A percentile compares a stretch with the other conserved stretches of the same genome.
These are phyloP conservation scores for Gallinago media DNA, from an alignment of 2,113 vertebrate genomes.

Conservation along the genomic window DNA sequence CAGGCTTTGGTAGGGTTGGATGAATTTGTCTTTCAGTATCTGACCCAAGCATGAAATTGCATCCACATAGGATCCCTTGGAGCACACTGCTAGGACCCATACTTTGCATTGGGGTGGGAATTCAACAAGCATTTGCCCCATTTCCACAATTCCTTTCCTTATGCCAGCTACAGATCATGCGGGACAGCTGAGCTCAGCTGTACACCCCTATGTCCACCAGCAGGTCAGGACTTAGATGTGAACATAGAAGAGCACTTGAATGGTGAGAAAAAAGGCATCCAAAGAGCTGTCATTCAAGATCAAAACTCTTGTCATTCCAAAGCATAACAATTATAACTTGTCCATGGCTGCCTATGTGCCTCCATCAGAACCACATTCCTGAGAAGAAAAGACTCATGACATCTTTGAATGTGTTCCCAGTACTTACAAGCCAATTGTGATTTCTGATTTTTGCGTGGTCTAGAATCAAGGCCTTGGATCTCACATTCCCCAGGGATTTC, in stretches of 20 bases:
- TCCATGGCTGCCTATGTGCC: background rate
- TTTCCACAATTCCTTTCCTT: background rate
- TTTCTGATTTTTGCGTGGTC: background rate
- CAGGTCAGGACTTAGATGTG: background rate
- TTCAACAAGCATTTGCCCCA: background rate
- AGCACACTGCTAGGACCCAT: background rate
- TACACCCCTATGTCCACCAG: background rate
- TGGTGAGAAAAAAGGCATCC: background rate
- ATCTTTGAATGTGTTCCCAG: background rate
- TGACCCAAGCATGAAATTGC: background rate
- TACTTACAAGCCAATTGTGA: background rate
- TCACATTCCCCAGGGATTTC: background rate
- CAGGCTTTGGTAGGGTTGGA: background rate
- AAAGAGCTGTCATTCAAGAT: background rate
- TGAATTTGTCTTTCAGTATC: background rate
- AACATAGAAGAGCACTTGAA: background rate
- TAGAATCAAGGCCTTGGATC: background rate
- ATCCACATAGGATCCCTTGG: background rate
- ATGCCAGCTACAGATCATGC: accelerated
- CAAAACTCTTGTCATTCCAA: accelerated
- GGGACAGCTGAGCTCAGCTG: background rate
- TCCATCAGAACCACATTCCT: accelerated
- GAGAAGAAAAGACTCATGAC: background rate
- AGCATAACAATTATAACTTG: background rate
- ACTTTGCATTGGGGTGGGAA: background rate